A percentile compares a stretch with the other conserved stretches of the same genome.
Evolutionary conservation across 37 sponge, comb jelly and placozoan genomes (phyloP).

Genomic region (Cliona cf. orientalis): DNA sequence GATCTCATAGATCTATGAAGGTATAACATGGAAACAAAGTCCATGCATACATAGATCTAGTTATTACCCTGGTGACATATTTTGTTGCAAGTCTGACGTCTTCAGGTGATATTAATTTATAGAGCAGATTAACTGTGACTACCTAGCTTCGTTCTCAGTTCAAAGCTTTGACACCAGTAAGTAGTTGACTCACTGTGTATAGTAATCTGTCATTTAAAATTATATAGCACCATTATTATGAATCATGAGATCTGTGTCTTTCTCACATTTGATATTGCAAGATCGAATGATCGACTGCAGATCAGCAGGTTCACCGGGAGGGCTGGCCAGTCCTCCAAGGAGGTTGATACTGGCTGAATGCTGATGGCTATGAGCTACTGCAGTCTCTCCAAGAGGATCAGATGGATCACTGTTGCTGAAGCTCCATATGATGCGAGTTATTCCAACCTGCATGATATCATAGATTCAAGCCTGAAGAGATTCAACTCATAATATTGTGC

Average conservation of each 20-base stretch:
- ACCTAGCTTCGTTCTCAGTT: no score
- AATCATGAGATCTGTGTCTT: no score
- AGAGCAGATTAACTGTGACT: no score
- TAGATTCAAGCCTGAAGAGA: no score
- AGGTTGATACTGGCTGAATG: not conserved
- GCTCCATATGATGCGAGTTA: not conserved
- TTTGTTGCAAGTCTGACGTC: not conserved
- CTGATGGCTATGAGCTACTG: not conserved
- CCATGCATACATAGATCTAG: not conserved
- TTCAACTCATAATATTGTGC: no score
- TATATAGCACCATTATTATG: no score
- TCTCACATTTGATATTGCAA: no score
- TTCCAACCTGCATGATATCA: no score
- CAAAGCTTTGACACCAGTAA: constrained; percentile 3
- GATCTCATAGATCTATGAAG: no score
- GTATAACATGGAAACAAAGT: not conserved
- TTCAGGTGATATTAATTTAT: no score
- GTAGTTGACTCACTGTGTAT: no score
- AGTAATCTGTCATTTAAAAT: no score
- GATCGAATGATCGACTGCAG: not conserved
- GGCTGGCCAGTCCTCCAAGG: not conserved
- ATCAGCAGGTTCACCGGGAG: not conserved
- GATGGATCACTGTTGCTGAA: not conserved
- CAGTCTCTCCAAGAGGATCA: not conserved
- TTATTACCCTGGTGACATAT: constrained; percentile 11